Base-by-base conservation (phyloP, 2,888 invertebrate species). In the Leptinotarsa peninsularis region DNA sequence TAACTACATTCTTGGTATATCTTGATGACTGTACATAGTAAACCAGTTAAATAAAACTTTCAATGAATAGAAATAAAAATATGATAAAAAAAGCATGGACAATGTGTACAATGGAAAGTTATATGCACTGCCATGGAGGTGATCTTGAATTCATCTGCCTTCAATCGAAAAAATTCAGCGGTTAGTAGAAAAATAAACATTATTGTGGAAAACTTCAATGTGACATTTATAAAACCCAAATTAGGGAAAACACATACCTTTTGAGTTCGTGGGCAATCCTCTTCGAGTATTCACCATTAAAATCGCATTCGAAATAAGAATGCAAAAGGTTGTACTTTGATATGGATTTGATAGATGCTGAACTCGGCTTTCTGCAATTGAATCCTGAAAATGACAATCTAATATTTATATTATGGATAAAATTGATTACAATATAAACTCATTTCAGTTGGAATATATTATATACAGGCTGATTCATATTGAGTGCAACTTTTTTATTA, bases 231-330 rank as follows among this genome's bases (percentile, higher is more conserved):
- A 13, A 17, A 7, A 43, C n/a, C 10, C 17, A 13, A 58, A 17
- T 63, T 43, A 63, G 21, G 18, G 27, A 33, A 49, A 49, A 68
- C 21, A 74, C 63, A 72, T 79, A 82, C 82, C 80, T 82, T 73
- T 79, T 71, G 60, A 79, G 68, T 68, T 77, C 76, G 27, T 78
- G 76, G 21, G 82, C 80, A 74, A 82, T 78, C 56, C 60, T 70
- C 27, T 73, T 75, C 54, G 80, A 73, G 49, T 69, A 71, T 49
- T 67, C 70, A n/a, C 68, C 73, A 73, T 71, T 79, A 67, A 79
- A 79, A 52, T 79, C 76, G 72, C 67, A 67, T 60, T 81, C 80
- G 63, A 76, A 78, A 50, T 79, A 78, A 10, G 79, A 73, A 69
- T 79, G 76, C 15, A 82, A 58, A 50, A 78, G 58, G 17, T 74